Evolutionary conservation across 2,113 vertebrate genomes (phyloP).

Genomic region (Eudorcas thomsonii): DNA sequence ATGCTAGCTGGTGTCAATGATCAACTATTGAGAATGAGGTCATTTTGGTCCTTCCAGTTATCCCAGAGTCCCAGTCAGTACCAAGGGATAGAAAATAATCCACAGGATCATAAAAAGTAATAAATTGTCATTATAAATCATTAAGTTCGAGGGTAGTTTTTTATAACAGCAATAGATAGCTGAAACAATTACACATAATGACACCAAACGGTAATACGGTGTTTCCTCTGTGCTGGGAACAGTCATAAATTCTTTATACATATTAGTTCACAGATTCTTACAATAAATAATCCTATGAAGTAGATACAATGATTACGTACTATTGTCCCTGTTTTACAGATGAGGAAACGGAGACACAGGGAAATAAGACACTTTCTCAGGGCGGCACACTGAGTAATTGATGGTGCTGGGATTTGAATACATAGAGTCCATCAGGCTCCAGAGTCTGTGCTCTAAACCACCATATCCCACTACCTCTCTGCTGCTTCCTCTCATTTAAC

Average conservation of each 20-base stretch:
- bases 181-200: background rate
- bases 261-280: background rate
- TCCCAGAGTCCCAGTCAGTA: background rate
- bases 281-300: background rate
- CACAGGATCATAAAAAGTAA: background rate
- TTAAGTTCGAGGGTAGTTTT: background rate
- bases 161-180: background rate
- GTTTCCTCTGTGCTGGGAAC: background rate
- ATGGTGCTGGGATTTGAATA: background rate
- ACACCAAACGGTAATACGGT: background rate
- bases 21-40: background rate
- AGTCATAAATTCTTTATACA: background rate
- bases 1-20: background rate
- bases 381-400: background rate
- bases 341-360: background rate
- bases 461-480: background rate
- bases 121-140: background rate
- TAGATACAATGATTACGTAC: background rate
- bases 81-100: background rate
- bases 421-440: background rate
- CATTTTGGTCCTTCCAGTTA: background rate
- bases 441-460: background rate
- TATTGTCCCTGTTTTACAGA: background rate
- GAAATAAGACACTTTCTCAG: background rate
- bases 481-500: background rate